Evolutionary conservation across 92 coral and sea anemone species (phyloP).

Genomic region (Porites cylindrica): DNA sequence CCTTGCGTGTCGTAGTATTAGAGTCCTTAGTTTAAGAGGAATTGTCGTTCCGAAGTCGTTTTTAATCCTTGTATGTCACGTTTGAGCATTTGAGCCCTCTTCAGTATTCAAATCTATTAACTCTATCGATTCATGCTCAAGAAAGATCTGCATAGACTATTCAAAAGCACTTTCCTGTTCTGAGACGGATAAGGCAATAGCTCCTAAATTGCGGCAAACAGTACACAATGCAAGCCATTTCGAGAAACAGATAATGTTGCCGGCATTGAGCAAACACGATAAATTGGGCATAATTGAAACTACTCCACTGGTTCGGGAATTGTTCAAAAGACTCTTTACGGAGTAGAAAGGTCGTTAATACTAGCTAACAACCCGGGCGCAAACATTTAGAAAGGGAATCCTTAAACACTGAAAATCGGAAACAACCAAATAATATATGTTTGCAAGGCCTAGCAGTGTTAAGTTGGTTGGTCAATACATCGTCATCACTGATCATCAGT

Average conservation of each 20-base stretch:
- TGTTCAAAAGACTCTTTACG: slow-evolving; percentile 75
- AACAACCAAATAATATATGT: slow-evolving; percentile 87
- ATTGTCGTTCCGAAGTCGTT: slow-evolving; percentile 2
- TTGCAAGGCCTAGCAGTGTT: slow-evolving; percentile 84
- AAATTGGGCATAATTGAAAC: slow-evolving; percentile 80
- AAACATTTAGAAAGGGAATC: slow-evolving; percentile 87
- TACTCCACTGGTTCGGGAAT: slow-evolving; percentile 62
- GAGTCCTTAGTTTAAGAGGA: no score
- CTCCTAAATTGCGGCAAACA: slow-evolving; percentile 69
- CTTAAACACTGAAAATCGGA: slow-evolving; percentile 88
- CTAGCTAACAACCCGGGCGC: slow-evolving; percentile 49
- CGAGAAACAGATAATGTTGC: slow-evolving; percentile 69
- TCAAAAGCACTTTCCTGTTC: slow-evolving; percentile 57
- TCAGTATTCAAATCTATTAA: not conserved
- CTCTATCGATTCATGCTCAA: not conserved
- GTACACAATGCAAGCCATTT: slow-evolving; percentile 63
- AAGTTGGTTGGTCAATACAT: slow-evolving; percentile 81
- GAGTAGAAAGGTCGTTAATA: slow-evolving; percentile 62
- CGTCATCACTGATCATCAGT: slow-evolving; percentile 12
- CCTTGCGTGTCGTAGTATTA: not conserved
- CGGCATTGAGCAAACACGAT: slow-evolving; percentile 73
- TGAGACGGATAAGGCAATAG: slow-evolving; percentile 70
- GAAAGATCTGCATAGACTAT: slow-evolving; percentile 11
- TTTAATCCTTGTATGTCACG: slow-evolving; percentile 29
- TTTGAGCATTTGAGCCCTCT: not conserved